Base-by-base conservation (phyloP, 1,140 invertebrate species). In the Tetraneura akinire region DNA sequence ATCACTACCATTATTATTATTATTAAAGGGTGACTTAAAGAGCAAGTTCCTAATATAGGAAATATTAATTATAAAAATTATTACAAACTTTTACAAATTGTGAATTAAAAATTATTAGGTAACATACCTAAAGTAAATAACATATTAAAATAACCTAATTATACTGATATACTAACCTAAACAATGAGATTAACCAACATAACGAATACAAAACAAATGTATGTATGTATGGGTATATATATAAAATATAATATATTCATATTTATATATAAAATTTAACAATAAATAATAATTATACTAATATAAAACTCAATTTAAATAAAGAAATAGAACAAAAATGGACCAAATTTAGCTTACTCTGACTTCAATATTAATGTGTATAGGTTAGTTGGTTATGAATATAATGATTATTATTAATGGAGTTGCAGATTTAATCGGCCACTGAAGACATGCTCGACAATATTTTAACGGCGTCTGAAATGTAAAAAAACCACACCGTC, bases 401-500 rank as follows among this genome's bases (percentile, higher is more conserved):
- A 78, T 26, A 26, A 18, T 62, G 23, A 71, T 51, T 23, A 47
- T 78, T 78, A 78, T 60, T 62, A 78, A 78, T 78, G 74, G 18
- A 62, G 74, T 78, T 78, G 74, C 55, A 45, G 74, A 74, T 78
- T 62, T 45, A 62, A 78, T 60, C 55, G 37, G 74, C 74, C 74
- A 62, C 55, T 10, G 53, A 60, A 62, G 74, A 62, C 74, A 78
- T 78, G 74, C 55, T 78, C 49, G 74, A 78, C 51, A 60, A 62
- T 21, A 78, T 26, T 26, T 47, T 62, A 78, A 60, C 74, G 74
- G 55, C 74, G 74, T 78, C 74, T 78, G 74, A 78, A 78, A 78
- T 78, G 21, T 74, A 74, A 74, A 78, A 78, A 78, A 78, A 78
- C 55, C 74, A 78, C 74, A 78, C 74, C 74, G 37, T 78, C 74